Conservation (phyloP, 2,797 vertebrate species). For the Tenualosa ilisha region DNA sequence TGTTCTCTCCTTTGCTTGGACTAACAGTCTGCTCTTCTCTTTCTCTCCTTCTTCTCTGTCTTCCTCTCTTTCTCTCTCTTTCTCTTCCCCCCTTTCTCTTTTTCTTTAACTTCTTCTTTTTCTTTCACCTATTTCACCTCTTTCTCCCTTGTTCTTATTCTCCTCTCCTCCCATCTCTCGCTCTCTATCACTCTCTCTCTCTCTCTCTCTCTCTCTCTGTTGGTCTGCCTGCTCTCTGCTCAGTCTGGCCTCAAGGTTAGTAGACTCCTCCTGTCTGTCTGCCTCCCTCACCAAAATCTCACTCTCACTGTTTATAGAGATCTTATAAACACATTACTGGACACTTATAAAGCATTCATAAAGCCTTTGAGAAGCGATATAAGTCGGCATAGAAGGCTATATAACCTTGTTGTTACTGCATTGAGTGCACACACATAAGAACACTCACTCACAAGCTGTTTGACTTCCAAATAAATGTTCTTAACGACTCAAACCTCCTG, state of each 20-base stretch:
- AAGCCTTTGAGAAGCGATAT: too few species aligned
- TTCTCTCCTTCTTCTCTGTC: not conserved
- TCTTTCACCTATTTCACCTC: not conserved
- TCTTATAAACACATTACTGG: too few species aligned
- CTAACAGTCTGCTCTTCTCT: not conserved
- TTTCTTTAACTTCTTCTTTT: not conserved
- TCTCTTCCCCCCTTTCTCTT: not conserved
- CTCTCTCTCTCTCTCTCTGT: not conserved
- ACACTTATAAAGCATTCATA: too few species aligned
- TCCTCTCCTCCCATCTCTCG: not conserved
- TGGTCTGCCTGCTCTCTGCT: slow-evolving; percentile 37
- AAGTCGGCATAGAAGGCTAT: too few species aligned
- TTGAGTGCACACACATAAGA: too few species aligned
- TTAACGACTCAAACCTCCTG: too few species aligned
- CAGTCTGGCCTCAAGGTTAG: slow-evolving; percentile 82
- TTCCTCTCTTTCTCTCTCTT: not conserved
- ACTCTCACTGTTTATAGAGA: too few species aligned
- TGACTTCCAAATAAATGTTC: too few species aligned
- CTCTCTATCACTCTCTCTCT: not conserved
- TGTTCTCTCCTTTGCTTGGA: slow-evolving; percentile 31
- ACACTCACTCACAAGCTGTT: too few species aligned
- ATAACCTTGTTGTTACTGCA: too few species aligned
- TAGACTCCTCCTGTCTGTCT: slow-evolving; percentile 56
- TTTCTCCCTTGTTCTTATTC: not conserved
- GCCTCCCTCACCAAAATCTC: too few species aligned